Conservation (phyloP, 2,888 invertebrate genomes). For the Agrotis clavis region DNA sequence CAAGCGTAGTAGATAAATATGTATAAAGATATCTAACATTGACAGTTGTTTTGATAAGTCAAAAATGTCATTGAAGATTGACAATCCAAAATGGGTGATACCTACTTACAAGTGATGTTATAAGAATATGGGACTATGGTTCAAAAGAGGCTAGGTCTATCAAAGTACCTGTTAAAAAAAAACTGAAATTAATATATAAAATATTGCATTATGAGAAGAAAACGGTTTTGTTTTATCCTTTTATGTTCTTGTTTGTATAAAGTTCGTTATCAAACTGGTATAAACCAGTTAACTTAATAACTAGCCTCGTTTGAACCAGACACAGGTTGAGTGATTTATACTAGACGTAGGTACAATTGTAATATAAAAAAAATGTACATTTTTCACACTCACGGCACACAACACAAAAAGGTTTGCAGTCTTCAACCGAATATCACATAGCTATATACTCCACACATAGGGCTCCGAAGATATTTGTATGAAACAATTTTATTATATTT, state of each 20-base stretch:
- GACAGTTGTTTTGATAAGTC: conserved; percentile 30
- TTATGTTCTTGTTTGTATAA: not conserved
- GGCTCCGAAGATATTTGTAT: conserved; percentile 68
- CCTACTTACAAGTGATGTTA: conserved; percentile 60
- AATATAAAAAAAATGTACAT: conserved; percentile 80
- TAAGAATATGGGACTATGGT: conserved; percentile 43
- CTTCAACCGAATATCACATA: conserved; percentile 89
- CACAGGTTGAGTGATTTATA: conserved; percentile 70
- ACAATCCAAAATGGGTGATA: conserved; percentile 53
- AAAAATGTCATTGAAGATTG: conserved; percentile 37
- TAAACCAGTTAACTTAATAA: conserved; percentile 8
- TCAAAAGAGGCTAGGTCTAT: conserved; percentile 46
- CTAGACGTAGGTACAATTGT: conserved; percentile 82
- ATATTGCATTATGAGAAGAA: conserved; percentile 27
- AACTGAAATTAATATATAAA: too few relatives aligned
- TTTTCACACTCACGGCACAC: conserved; percentile 85
- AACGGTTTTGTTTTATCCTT: conserved; percentile 4
- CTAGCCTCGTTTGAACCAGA: conserved; percentile 61
- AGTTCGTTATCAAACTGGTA: conserved; percentile 8
- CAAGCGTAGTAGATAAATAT: conserved; percentile 49
- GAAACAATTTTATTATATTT: not conserved
- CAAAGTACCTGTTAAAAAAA: not conserved
- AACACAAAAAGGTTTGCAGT: conserved; percentile 85
- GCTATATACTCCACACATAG: conserved; percentile 79
- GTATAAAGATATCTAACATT: conserved; percentile 38